A percentile compares a stretch with the other conserved stretches of the same genome.
phyloP scores from a whole-genome alignment of 2,888 invertebrate species.

The Formica aserva region DNA sequence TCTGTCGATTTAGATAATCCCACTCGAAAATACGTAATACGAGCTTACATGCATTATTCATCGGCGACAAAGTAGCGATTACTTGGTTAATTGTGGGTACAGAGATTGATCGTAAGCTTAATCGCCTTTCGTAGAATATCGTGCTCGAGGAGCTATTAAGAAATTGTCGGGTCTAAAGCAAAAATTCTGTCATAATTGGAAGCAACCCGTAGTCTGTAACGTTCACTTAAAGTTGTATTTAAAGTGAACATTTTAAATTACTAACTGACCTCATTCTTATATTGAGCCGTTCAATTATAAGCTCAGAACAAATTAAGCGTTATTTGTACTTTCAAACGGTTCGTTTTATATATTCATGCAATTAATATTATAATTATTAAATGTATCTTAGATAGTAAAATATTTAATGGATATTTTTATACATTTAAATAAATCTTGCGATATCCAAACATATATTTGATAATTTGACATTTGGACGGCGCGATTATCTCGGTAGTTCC shows the following conservation, averaged over 20 bases:
- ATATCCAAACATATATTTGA: neutral
- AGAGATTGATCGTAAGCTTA: slow-evolving; percentile 46
- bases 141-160: slow-evolving; percentile 31
- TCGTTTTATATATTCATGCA: neutral
- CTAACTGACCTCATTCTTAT: slow-evolving; percentile 33
- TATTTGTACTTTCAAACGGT: slow-evolving; percentile 16
- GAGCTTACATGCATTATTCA: slow-evolving; percentile 47
- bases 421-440: neutral
- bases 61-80: slow-evolving; percentile 48
- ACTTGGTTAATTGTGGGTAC: slow-evolving; percentile 46
- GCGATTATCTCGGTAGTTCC: neutral
- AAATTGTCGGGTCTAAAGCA: slow-evolving; percentile 18
- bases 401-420: neutral
- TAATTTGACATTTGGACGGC: neutral
- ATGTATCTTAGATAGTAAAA: neutral
- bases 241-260: slow-evolving; percentile 27
- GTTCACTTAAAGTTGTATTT: slow-evolving; percentile 17
- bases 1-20: slow-evolving; percentile 26
- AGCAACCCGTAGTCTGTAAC: neutral
- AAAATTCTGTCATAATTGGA: slow-evolving; percentile 14
- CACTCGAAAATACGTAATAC: slow-evolving; percentile 31
- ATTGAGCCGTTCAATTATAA: slow-evolving; percentile 41
- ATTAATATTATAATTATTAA: neutral
- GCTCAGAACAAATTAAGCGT: slow-evolving; percentile 22
- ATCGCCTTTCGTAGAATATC: slow-evolving; percentile 28